Percentiles rank a stretch among this genome's conserved stretches.
phyloP scores from a whole-genome alignment of 2,797 vertebrate species.

The Gallinago solitaria region DNA sequence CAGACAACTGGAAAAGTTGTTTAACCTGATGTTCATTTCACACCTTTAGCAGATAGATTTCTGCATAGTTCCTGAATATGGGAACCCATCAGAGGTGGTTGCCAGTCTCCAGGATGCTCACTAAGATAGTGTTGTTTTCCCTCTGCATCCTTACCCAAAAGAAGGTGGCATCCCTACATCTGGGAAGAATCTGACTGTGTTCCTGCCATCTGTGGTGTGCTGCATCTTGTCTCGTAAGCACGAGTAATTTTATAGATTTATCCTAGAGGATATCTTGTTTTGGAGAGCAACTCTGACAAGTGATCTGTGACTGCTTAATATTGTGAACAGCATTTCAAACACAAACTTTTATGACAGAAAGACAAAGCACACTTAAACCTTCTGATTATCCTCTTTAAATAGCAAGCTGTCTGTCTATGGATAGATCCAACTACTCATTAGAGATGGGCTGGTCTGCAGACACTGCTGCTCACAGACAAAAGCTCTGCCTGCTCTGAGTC shows the following conservation, averaged over 20 bases:
- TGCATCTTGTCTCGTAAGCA: background rate
- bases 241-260: background rate
- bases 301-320: background rate
- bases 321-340: background rate
- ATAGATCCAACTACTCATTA: slow-evolving; percentile 33
- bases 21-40: background rate
- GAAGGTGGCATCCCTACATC: background rate
- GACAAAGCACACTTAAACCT: slow-evolving; percentile 1
- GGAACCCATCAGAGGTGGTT: background rate
- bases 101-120: background rate
- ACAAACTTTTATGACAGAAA: background rate
- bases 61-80: background rate
- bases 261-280: background rate
- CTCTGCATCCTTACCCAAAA: background rate
- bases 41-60: background rate
- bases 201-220: background rate
- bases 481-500: background rate
- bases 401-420: background rate
- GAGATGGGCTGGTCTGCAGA: background rate
- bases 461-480: background rate
- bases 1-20: too few relatives aligned
- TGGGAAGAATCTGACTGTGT: background rate
- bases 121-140: background rate
- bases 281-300: background rate
- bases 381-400: slow-evolving; percentile 47